These are phyloP conservation scores for Yasuhikotakia modesta DNA, from an alignment of 2,797 vertebrate genomes.

Conservation along the genomic window DNA sequence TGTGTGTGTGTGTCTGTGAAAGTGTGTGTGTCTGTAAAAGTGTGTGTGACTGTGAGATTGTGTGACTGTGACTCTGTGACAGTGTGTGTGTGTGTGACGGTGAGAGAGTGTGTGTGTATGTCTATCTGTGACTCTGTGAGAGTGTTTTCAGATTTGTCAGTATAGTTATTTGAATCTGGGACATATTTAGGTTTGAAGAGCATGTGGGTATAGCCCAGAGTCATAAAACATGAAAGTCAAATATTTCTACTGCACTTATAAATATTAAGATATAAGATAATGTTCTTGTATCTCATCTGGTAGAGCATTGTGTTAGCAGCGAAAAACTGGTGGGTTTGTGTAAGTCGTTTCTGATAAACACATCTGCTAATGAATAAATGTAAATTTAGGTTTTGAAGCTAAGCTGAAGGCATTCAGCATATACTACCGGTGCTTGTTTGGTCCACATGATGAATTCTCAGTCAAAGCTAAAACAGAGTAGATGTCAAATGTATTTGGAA, in stretches of 20 bases:
- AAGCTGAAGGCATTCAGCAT: not conserved
- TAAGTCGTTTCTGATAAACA: too few species aligned
- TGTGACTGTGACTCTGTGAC: too few species aligned
- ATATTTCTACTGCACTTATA: too few species aligned
- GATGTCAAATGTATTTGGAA: not conserved
- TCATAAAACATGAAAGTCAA: not conserved
- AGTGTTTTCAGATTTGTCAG: not conserved
- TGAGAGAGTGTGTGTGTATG: not conserved
- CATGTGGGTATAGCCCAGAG: not conserved
- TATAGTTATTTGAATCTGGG: not conserved
- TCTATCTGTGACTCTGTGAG: not conserved
- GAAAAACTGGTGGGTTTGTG: too few species aligned
- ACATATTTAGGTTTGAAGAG: not conserved
- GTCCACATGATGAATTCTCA: not conserved
- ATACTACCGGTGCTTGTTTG: not conserved
- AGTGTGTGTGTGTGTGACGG: not conserved
- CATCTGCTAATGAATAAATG: too few species aligned
- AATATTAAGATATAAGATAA: too few species aligned
- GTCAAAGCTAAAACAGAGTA: not conserved
- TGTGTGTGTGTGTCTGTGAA: constrained; percentile 27
- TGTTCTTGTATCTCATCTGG: too few species aligned
- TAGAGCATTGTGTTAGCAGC: too few species aligned
- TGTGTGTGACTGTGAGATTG: not conserved
- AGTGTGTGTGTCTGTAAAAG: too few species aligned
- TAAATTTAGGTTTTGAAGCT: too few species aligned